Conservation (phyloP, 2,888 invertebrate genomes). For the Alentia gelatinosa region DNA sequence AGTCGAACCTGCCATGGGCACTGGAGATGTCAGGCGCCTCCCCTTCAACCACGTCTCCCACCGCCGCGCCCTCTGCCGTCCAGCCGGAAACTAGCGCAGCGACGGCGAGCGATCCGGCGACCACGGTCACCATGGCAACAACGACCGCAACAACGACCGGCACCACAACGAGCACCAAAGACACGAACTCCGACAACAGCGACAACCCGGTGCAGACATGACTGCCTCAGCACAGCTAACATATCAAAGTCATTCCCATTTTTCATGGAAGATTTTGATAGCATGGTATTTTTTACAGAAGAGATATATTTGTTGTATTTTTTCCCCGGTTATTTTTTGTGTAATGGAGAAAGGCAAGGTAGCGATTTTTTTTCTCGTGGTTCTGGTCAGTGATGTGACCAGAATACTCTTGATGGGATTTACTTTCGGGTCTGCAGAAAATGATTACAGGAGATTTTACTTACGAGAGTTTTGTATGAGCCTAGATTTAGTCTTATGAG, state of each 20-base stretch:
- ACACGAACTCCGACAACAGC: not conserved
- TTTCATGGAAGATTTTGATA: not conserved
- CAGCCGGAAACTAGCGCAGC: not conserved
- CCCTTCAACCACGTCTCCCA: not conserved
- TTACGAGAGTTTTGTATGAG: too few species aligned
- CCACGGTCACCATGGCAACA: not conserved
- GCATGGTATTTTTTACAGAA: not conserved
- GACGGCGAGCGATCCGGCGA: not conserved
- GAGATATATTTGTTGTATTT: not conserved
- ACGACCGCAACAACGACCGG: not conserved
- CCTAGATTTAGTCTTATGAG: too few species aligned
- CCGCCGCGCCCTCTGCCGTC: not conserved
- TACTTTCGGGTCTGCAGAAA: not conserved
- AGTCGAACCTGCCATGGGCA: conserved; percentile 57
- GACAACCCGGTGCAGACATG: not conserved
- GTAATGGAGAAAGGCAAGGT: not conserved
- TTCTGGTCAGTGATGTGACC: not conserved
- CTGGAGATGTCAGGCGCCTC: not conserved
- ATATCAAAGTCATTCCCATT: not conserved
- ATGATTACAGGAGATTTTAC: not conserved
- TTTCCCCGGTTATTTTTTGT: not conserved
- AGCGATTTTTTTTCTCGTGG: not conserved
- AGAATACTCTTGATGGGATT: not conserved
- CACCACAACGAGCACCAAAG: not conserved
- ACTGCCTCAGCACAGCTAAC: not conserved